phyloP scores from a whole-genome alignment of 2,888 invertebrate genomes.

The Polyommatus icarus region DNA sequence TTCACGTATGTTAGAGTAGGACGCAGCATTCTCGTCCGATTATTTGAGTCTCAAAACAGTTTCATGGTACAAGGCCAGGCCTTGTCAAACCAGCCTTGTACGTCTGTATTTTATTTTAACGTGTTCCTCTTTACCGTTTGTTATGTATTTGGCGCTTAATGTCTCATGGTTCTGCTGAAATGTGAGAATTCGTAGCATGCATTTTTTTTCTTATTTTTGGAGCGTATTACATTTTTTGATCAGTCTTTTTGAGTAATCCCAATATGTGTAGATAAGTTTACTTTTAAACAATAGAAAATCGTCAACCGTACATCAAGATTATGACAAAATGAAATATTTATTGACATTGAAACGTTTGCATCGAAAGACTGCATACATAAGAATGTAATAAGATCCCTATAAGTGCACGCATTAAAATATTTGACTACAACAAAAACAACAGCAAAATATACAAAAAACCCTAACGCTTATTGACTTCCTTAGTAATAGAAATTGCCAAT shows the following conservation, averaged over 20 bases:
- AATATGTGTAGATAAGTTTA: too few species aligned
- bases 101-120: not conserved
- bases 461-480: not conserved
- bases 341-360: not conserved
- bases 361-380: not conserved
- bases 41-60: too few species aligned
- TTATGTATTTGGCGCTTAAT: not conserved
- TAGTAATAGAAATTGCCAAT: not conserved
- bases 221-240: not conserved
- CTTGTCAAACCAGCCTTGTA: not conserved
- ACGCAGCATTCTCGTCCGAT: too few species aligned
- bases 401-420: not conserved
- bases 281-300: not conserved
- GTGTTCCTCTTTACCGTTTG: not conserved
- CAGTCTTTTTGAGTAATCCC: not conserved
- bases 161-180: not conserved
- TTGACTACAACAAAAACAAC: not conserved
- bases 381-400: not conserved
- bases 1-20: too few species aligned
- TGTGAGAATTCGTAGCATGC: conserved; percentile 1
- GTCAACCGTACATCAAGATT: not conserved
- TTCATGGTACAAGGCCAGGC: too few species aligned
- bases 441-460: not conserved
- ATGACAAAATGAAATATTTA: too few species aligned
- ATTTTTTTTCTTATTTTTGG: not conserved